phyloP scores from a whole-genome alignment of 2,797 vertebrate genomes.

The Odontamblyopus lacepedii region DNA sequence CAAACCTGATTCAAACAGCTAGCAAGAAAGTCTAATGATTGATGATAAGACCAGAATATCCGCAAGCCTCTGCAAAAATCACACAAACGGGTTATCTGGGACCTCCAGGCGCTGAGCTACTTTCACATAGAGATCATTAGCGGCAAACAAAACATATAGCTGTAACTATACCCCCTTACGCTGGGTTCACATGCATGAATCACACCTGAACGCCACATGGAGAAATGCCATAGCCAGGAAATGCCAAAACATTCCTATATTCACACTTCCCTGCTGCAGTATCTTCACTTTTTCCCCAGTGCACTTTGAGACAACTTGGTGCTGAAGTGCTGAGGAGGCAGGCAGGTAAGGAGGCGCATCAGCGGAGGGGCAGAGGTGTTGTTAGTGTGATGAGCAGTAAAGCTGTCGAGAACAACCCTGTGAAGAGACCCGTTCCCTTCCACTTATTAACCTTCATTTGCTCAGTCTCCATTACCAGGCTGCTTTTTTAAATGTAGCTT shows the following conservation, averaged over 20 bases:
- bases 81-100: constrained; percentile 74
- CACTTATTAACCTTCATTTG: constrained; percentile 36
- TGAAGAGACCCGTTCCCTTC: constrained; percentile 44
- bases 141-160: constrained; percentile 28
- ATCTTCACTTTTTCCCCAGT: constrained; percentile 29
- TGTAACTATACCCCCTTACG: not conserved
- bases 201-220: constrained; percentile 28
- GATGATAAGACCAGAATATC: constrained; percentile 74
- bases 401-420: constrained; percentile 58
- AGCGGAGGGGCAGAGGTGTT: constrained; percentile 70
- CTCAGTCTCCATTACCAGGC: not conserved
- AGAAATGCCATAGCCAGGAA: constrained; percentile 19
- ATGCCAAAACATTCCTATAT: constrained; percentile 28
- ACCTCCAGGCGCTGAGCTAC: constrained; percentile 64
- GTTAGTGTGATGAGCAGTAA: constrained; percentile 71
- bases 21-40: constrained; percentile 72
- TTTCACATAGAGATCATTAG: constrained; percentile 58
- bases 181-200: constrained; percentile 23
- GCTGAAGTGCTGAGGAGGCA: constrained; percentile 72
- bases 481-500: not conserved
- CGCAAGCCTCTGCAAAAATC: constrained; percentile 71
- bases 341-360: constrained; percentile 68
- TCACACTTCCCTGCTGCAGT: constrained; percentile 17
- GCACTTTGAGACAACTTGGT: constrained; percentile 62
- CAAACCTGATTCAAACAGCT: constrained; percentile 72